Evolutionary conservation across 64 coral and sea anemone species (phyloP).

Genomic region (Pocillopora verrucosa): DNA sequence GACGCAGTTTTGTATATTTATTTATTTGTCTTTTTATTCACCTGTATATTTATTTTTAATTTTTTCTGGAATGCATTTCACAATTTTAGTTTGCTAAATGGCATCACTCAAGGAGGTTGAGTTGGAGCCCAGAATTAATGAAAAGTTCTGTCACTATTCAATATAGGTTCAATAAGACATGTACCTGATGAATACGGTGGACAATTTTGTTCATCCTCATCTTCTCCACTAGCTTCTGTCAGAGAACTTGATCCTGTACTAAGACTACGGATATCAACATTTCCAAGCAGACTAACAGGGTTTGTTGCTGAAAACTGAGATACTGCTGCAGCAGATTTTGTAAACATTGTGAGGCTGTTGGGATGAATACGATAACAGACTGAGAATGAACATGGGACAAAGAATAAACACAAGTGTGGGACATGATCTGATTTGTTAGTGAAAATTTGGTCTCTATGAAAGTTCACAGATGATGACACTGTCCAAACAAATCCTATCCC

Average conservation of each 20-base stretch:
- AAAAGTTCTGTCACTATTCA: too few species aligned
- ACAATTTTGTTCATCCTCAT: slow-evolving; percentile 98
- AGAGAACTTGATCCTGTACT: slow-evolving; percentile 58
- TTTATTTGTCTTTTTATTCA: too few species aligned
- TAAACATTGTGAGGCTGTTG: slow-evolving; percentile 69
- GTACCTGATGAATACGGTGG: slow-evolving; percentile 20
- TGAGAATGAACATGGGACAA: background rate
- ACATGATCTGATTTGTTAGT: too few species aligned
- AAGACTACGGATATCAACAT: slow-evolving; percentile 78
- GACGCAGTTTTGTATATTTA: too few species aligned
- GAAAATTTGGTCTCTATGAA: too few species aligned
- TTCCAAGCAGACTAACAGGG: slow-evolving; percentile 64
- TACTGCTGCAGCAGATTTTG: slow-evolving; percentile 41
- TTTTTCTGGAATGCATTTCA: too few species aligned
- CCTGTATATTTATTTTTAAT: too few species aligned
- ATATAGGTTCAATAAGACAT: background rate
- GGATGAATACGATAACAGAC: background rate
- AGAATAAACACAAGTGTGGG: too few species aligned
- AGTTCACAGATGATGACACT: too few species aligned
- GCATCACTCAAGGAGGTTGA: too few species aligned
- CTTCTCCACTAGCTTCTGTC: slow-evolving; percentile 71
- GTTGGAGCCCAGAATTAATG: too few species aligned
- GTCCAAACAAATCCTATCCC: too few species aligned
- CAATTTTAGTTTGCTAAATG: background rate
- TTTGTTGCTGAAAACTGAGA: slow-evolving; percentile 36